Conservation (phyloP, 2,888 invertebrate genomes). For the Crossocerus cetratus region DNA sequence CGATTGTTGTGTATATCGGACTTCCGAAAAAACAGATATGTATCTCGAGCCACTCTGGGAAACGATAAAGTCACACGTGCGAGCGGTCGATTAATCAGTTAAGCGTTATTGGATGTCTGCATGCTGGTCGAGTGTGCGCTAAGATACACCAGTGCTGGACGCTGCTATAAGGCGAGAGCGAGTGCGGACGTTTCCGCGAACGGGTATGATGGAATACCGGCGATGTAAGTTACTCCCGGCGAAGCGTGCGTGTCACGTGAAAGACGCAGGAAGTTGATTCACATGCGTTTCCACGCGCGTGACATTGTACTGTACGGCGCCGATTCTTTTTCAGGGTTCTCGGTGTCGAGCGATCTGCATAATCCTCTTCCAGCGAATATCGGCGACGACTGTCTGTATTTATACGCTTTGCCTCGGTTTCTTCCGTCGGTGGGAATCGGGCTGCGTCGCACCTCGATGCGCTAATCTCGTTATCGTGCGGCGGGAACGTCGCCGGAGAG, state of each 20-base stretch:
- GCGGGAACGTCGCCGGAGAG: conserved; percentile 9
- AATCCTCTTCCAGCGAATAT: conserved; percentile 19
- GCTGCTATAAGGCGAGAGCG: too few relatives aligned
- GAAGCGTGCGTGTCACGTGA: neutral
- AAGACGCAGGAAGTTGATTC: conserved; percentile 4
- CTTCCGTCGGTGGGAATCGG: too few relatives aligned
- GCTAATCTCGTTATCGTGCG: conserved; percentile 49
- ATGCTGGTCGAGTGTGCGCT: too few relatives aligned
- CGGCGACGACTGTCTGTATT: too few relatives aligned
- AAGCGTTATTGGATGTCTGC: too few relatives aligned
- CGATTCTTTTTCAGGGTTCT: conserved; percentile 13
- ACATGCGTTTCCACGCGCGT: conserved; percentile 18
- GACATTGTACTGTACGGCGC: conserved; percentile 22
- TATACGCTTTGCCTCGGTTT: too few relatives aligned
- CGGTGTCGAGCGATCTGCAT: conserved; percentile 11
- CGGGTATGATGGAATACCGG: too few relatives aligned
- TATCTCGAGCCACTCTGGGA: neutral
- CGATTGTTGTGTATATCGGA: neutral
- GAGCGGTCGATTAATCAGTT: too few relatives aligned
- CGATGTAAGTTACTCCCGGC: too few relatives aligned
- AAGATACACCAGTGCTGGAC: too few relatives aligned
- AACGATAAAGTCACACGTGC: neutral
- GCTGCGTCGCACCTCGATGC: neutral
- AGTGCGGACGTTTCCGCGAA: too few relatives aligned
- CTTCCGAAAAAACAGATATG: too few relatives aligned